Conservation (phyloP, 1,140 invertebrate species). For the Melipona quadrifasciata region DNA sequence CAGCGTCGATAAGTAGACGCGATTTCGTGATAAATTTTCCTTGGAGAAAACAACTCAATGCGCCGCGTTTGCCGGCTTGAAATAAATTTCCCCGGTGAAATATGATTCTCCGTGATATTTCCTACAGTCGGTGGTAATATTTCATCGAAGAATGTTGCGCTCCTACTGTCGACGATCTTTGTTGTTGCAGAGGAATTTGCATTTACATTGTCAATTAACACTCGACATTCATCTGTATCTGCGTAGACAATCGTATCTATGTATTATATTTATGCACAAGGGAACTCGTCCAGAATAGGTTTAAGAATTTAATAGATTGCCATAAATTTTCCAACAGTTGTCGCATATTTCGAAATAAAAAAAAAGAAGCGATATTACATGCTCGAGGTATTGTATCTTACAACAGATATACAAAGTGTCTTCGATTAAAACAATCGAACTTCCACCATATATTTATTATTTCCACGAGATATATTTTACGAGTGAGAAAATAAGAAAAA, state of each 20-base stretch:
- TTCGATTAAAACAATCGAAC: too few species aligned
- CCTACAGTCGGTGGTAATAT: neutral
- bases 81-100: conserved; percentile 19
- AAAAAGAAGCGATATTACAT: too few species aligned
- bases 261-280: neutral
- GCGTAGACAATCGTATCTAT: neutral
- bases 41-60: neutral
- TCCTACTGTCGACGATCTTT: neutral
- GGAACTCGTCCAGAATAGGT: too few species aligned
- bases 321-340: neutral
- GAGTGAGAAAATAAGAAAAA: too few species aligned
- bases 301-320: too few species aligned
- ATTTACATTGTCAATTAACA: conserved; percentile 28
- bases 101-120: neutral
- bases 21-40: neutral
- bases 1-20: neutral
- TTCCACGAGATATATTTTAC: too few species aligned
- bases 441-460: too few species aligned
- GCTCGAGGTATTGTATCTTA: too few species aligned
- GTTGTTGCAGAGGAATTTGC: conserved; percentile 10
- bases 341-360: neutral
- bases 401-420: too few species aligned
- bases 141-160: neutral
- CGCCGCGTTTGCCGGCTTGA: neutral
- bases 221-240: neutral